Evolutionary conservation across 35 echinoderm and acorn worm genomes (phyloP), one percentile per base, ranked within the genome.

Genomic region (Strongylocentrotus purpuratus): DNA sequence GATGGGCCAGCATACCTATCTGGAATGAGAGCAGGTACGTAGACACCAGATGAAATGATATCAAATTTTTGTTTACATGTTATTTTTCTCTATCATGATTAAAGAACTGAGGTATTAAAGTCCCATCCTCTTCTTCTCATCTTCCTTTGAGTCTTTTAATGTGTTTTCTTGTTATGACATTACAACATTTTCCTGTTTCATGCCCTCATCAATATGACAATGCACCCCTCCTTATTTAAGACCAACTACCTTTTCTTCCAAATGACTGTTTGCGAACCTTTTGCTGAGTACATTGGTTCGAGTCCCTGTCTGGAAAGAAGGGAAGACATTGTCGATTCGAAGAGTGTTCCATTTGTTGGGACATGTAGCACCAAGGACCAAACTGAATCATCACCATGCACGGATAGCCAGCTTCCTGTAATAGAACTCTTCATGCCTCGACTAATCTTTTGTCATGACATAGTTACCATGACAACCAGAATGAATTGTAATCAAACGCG

Each of bases 21-120:
- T 5, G 97, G 97, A 25, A 98, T 98, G 97, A 95, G 96, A 92
- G 58, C 94, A 88, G 97, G 97, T 98, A 94, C 91, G 60, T n/a
- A 59, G 52, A 59, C 17, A 78, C 65, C 22, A 78, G 65, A 28
- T 7, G 65, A n/a, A n/a, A 5, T 71, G 0, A 71, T 18, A 71
- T 71, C 18, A 58, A 0, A 41, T 0, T 1, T 14, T 55, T 55
- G 50, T 55, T 14, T 55, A 9, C 50, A 11, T 55, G 50, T 55
- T 55, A 10, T 12, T 55, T 13, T 41, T 41, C 35, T n/a, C n/a
- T n/a, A n/a, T n/a, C n/a, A n/a, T n/a, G n/a, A n/a, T n/a, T n/a
- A n/a, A n/a, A n/a, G n/a, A n/a, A n/a, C n/a, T n/a, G 50, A 55
- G 50, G 50, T 55, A 55, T n/a, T n/a, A n/a, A 1, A 12, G 50